A percentile compares a stretch with the other conserved stretches of the same genome.
Evolutionary conservation across 2,113 vertebrate species (phyloP).

Genomic region (Puntigrus tetrazona): DNA sequence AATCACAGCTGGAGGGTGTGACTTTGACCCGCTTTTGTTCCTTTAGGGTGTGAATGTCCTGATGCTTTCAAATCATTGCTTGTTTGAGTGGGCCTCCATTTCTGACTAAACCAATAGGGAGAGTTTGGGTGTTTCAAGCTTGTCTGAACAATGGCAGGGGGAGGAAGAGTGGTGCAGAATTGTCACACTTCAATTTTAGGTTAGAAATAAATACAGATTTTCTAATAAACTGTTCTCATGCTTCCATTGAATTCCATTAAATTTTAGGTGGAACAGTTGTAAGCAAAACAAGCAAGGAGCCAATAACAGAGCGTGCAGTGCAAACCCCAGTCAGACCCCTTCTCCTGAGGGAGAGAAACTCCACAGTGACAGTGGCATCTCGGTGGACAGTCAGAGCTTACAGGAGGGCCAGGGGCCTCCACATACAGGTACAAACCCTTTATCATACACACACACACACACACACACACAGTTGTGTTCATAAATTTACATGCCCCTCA

Average conservation of each 20-base stretch:
- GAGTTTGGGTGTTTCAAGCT: background rate
- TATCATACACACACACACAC: background rate
- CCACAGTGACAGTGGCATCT: conserved; percentile 97
- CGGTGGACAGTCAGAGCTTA: conserved; percentile 94
- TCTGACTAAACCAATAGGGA: background rate
- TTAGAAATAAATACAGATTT: background rate
- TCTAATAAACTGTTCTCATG: background rate
- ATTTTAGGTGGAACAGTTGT: conserved; percentile 93
- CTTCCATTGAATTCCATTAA: background rate
- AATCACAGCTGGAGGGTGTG: conserved; percentile 2
- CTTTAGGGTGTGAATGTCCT: background rate
- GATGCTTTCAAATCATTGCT: background rate
- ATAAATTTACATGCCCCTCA: too few relatives aligned
- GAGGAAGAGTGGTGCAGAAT: background rate
- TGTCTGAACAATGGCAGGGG: background rate
- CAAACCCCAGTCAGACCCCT: conserved; percentile 90
- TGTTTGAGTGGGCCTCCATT: background rate
- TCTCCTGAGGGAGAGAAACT: conserved; percentile 95
- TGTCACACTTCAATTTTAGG: background rate
- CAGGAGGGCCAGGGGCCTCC: conserved; percentile 84
- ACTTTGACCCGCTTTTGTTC: conserved; percentile 46
- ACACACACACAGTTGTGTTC: too few relatives aligned
- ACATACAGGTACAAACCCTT: conserved; percentile 68
- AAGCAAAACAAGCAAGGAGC: conserved; percentile 95
- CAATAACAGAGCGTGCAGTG: conserved; percentile 80